A percentile compares a stretch with the other conserved stretches of the same genome.
phyloP scores from a whole-genome alignment of 37 sponge, comb jelly and placozoan species.

The Dysidea cf. avara region DNA sequence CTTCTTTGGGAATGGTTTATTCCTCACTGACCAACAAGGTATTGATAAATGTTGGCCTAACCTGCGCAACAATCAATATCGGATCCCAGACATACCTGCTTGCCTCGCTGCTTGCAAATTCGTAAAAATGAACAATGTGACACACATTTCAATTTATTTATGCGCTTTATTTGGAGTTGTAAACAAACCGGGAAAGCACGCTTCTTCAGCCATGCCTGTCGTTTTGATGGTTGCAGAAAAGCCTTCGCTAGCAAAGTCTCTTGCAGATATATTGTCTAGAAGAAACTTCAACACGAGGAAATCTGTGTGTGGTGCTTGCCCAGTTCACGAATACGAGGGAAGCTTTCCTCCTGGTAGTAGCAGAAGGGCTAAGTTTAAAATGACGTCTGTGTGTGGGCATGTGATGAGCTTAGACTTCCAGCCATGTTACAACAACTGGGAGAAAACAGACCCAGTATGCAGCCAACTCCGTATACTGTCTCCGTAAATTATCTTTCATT shows the following conservation, averaged over 20 bases:
- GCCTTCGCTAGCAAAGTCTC: slow-evolving; percentile 91
- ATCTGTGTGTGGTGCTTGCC: slow-evolving; percentile 80
- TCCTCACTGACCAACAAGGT: no score
- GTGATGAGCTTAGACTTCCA: slow-evolving; percentile 87
- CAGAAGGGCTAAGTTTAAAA: slow-evolving; percentile 57
- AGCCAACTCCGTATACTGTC: background rate
- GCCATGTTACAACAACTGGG: slow-evolving; percentile 94
- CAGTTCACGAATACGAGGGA: slow-evolving; percentile 87
- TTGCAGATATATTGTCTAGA: slow-evolving; percentile 91
- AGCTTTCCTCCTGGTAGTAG: slow-evolving; percentile 41
- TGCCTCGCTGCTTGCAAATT: background rate
- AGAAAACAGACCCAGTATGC: slow-evolving; percentile 83
- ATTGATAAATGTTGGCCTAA: no score
- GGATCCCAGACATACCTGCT: slow-evolving; percentile 85
- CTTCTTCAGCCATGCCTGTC: slow-evolving; percentile 16
- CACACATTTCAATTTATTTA: no score
- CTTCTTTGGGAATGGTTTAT: no score
- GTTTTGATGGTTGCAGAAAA: slow-evolving; percentile 99
- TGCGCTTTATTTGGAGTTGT: no score
- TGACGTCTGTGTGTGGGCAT: slow-evolving; percentile 97
- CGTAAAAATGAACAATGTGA: no score
- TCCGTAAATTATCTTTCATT: background rate
- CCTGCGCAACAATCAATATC: slow-evolving; percentile 71
- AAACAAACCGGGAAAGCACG: no score
- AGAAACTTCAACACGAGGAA: slow-evolving; percentile 55